Evolutionary conservation across 2,888 invertebrate genomes (phyloP), one percentile per base, ranked within the genome.

Genomic region (Andrena haemorrhoa): DNA sequence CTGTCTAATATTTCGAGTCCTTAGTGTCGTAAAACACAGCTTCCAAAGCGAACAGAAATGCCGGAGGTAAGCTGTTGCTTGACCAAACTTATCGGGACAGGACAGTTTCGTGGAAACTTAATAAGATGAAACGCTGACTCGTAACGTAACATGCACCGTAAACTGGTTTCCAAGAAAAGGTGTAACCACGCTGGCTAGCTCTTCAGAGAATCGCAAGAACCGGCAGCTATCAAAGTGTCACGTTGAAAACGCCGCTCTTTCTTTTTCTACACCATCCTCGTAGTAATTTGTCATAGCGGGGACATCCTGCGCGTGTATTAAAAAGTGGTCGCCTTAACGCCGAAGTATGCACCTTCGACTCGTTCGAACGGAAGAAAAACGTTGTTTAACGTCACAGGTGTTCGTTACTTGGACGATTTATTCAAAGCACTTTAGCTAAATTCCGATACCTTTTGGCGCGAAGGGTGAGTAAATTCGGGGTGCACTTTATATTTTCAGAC

Each of bases 131-230:
- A 65, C 49, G 29, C 16, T 12, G 23, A n/a, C 16, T 51, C 2
- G 73, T 51, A 41, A 66, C 60, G 72, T 49, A 60, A 77, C 72
- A 49, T 49, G 35, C 65, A 65, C 3, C 35, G 64, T 29, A 65
- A 73, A 77, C 77, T 77, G 73, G 60, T 73, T 77, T 77, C 65
- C 58, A 60, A 41, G 77, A 73, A 73, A 60, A 77, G 65, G 12
- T 49, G 73, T 49, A 47, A 66, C 35, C 35, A 58, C 29, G 58
- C 20, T 35, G 58, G 49, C 29, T 20, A 49, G 47, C 41, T 70
- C 60, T 66, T 78, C 73, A 60, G 35, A 53, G 74, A 73, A 65
- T 53, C 49, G 74, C 51, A 61, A 66, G 74, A 73, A 73, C 77
- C 61, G n/a, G 12, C 29, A 35, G 31, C 58, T 47, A 65, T 58